Conservation (phyloP, 1,140 invertebrate genomes). For the Brachionus manjavacas region DNA sequence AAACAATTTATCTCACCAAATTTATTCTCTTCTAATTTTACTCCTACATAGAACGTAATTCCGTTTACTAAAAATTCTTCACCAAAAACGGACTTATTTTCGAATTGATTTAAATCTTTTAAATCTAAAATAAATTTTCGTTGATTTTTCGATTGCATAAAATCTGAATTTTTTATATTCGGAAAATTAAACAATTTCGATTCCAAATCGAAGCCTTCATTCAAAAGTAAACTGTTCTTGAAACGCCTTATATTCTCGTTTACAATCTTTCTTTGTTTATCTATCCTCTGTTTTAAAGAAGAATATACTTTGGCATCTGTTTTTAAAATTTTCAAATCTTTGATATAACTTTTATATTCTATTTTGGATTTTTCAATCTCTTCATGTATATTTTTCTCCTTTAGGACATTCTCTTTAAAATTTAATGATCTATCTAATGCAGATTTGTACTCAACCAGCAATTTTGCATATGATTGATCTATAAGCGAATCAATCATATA, state of each 20-base stretch:
- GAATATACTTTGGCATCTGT: neutral
- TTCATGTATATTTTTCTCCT: neutral
- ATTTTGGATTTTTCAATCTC: neutral
- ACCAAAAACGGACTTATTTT: neutral
- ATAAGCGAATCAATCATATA: neutral
- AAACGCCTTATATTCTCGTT: neutral
- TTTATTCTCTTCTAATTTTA: neutral
- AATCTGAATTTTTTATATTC: neutral
- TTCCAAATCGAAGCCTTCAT: neutral
- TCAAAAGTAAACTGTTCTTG: neutral
- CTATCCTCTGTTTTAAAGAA: neutral
- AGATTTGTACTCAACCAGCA: neutral
- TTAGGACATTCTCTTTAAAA: neutral
- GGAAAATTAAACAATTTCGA: neutral
- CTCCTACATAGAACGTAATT: neutral
- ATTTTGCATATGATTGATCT: neutral
- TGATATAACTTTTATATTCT: neutral
- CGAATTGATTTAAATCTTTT: neutral
- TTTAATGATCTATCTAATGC: neutral
- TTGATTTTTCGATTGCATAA: neutral
- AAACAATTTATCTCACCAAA: neutral
- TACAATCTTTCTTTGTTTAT: neutral
- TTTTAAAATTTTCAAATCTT: neutral
- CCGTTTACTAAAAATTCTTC: neutral
- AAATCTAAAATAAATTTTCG: neutral